A percentile compares a stretch with the other conserved stretches of the same genome.
phyloP scores from a whole-genome alignment of 2,888 invertebrate species.

The Epistrophe grossulariae region DNA sequence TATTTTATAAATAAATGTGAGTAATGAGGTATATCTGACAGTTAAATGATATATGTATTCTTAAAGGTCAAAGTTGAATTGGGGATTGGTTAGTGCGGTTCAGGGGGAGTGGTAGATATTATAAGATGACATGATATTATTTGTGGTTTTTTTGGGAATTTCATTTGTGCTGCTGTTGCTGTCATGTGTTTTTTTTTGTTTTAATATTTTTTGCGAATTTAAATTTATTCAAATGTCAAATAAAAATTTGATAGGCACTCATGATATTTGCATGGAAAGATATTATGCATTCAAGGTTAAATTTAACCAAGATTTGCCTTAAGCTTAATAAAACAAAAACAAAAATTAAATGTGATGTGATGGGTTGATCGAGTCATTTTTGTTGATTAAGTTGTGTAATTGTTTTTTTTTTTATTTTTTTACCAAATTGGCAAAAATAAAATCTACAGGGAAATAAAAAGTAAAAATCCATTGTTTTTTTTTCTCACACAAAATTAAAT shows the following conservation, averaged over 20 bases:
- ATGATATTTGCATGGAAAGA: constrained; percentile 55
- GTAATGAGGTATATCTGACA: constrained; percentile 46
- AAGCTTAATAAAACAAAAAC: background rate
- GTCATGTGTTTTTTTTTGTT: background rate
- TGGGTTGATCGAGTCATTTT: background rate
- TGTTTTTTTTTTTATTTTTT: background rate
- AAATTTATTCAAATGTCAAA: constrained; percentile 38
- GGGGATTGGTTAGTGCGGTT: constrained; percentile 1
- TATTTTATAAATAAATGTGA: constrained; percentile 33
- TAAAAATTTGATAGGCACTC: constrained; percentile 46
- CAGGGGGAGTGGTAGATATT: rapidly evolving
- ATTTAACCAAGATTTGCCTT: background rate
- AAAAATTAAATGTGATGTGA: background rate
- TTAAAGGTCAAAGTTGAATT: constrained; percentile 66
- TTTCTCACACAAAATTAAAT: background rate
- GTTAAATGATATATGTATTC: constrained; percentile 49
- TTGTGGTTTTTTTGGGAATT: constrained; percentile 1
- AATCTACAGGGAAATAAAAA: background rate
- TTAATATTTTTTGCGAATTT: background rate
- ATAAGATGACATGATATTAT: background rate
- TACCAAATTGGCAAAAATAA: background rate
- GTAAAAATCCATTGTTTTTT: background rate
- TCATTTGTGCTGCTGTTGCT: background rate
- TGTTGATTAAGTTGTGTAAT: background rate
- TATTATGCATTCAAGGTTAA: constrained; percentile 70